Conservation (phyloP, 2,888 invertebrate species). For the Sinhomidia bicolor region DNA sequence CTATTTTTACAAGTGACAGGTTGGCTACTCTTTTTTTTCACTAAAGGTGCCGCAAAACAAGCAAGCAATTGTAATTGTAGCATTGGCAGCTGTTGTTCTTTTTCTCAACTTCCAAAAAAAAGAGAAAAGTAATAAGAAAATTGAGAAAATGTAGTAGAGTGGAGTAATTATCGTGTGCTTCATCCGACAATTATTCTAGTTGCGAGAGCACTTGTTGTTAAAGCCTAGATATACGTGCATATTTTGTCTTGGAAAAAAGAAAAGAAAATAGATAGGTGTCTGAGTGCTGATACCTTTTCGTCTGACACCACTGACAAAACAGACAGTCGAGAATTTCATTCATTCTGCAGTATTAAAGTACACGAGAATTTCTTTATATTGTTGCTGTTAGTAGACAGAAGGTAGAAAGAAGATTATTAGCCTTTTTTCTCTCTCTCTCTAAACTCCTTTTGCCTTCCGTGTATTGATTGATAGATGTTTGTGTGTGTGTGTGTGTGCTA, state of each 20-base stretch:
- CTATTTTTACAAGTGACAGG: slow-evolving; percentile 30
- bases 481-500: not conserved
- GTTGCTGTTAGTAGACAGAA: not conserved
- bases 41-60: not conserved
- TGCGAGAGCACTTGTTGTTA: slow-evolving; percentile 18
- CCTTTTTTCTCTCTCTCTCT: not conserved
- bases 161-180: not conserved
- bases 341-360: too few species aligned
- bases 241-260: not conserved
- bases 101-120: not conserved
- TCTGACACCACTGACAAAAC: slow-evolving; percentile 32
- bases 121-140: slow-evolving; percentile 23
- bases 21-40: too few species aligned
- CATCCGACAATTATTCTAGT: not conserved
- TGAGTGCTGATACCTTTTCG: slow-evolving; percentile 29
- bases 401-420: not conserved
- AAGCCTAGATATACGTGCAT: not conserved
- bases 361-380: not conserved
- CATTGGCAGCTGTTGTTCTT: slow-evolving; percentile 32
- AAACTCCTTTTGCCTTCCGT: not conserved
- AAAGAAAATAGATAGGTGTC: not conserved
- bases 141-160: not conserved
- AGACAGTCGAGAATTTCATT: slow-evolving; percentile 63
- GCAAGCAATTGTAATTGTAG: not conserved
- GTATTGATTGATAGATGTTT: slow-evolving; percentile 34